Evolutionary conservation across 2,888 invertebrate genomes (phyloP).

Genomic region (Lucinisca nassula): DNA sequence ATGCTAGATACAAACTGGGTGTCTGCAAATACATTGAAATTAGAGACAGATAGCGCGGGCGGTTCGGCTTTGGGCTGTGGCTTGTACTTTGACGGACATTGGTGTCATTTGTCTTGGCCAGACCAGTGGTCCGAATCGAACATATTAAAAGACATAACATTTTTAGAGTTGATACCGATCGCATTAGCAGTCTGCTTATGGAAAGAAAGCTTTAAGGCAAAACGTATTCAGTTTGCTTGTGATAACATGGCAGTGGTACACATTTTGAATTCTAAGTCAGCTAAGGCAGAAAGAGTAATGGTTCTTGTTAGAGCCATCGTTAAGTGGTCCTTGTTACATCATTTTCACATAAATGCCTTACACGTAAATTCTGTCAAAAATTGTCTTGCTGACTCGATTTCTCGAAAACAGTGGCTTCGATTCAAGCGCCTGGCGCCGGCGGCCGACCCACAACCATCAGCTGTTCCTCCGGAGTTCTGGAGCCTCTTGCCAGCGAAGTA

Average conservation of each 20-base stretch:
- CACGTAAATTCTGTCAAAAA: background rate
- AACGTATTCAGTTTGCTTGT: conserved; percentile 9
- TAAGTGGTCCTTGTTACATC: background rate
- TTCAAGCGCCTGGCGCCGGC: background rate
- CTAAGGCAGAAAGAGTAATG: conserved; percentile 26
- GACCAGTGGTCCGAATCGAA: background rate
- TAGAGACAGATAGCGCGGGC: conserved; percentile 48
- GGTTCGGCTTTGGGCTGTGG: conserved; percentile 4
- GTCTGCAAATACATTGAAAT: background rate
- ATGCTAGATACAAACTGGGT: conserved; percentile 20
- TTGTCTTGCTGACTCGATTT: background rate
- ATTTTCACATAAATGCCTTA: background rate
- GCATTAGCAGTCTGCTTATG: conserved; percentile 7
- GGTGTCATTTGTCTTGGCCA: no score
- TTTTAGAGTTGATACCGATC: conserved; percentile 20
- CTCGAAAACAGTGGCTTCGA: background rate
- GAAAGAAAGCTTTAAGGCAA: background rate
- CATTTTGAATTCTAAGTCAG: conserved; percentile 27
- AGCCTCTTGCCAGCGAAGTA: background rate
- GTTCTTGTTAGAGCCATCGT: conserved; percentile 18
- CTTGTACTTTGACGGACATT: background rate
- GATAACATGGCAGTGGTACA: conserved; percentile 44
- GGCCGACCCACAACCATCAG: background rate
- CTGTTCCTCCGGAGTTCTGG: background rate
- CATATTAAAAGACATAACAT: conserved; percentile 9